Conservation (phyloP, 1,140 invertebrate genomes). For the Tetramorium simillimum region DNA sequence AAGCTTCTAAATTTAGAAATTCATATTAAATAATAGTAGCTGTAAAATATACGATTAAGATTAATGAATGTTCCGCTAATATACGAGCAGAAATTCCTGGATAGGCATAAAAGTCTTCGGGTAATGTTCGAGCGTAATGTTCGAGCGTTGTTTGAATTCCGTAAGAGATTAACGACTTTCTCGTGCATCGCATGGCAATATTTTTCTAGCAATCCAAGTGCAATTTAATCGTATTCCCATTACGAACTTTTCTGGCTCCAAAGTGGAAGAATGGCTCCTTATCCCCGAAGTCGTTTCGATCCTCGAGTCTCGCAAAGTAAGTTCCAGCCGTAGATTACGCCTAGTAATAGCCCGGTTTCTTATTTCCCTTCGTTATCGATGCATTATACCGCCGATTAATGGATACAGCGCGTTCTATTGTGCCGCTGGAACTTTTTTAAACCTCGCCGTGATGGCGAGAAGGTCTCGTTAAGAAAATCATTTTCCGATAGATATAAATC, state of each 20-base stretch:
- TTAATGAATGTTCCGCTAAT: slow-evolving; percentile 11
- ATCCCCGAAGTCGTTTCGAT: slow-evolving; percentile 54
- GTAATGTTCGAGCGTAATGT: slow-evolving; percentile 26
- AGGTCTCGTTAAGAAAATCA: slow-evolving; percentile 25
- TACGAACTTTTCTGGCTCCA: slow-evolving; percentile 58
- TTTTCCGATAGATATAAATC: slow-evolving; percentile 46
- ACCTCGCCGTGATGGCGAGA: neutral
- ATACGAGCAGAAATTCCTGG: neutral
- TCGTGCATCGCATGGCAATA: slow-evolving; percentile 56
- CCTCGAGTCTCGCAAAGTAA: slow-evolving; percentile 26
- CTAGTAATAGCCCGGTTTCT: slow-evolving; percentile 39
- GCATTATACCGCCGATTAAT: slow-evolving; percentile 49
- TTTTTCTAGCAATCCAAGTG: slow-evolving; percentile 59
- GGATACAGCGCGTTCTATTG: slow-evolving; percentile 15
- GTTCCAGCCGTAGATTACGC: slow-evolving; percentile 54
- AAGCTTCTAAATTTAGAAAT: neutral
- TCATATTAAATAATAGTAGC: neutral
- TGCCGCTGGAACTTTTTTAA: slow-evolving; percentile 1
- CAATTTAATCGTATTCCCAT: slow-evolving; percentile 63
- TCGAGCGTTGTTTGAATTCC: slow-evolving; percentile 39
- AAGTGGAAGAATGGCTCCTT: slow-evolving; percentile 55
- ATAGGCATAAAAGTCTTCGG: neutral
- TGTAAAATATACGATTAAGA: neutral
- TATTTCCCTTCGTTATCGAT: slow-evolving; percentile 48
- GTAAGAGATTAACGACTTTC: slow-evolving; percentile 48